Base-by-base conservation (phyloP, 2,797 vertebrate genomes). In the Danio tinwini region DNA sequence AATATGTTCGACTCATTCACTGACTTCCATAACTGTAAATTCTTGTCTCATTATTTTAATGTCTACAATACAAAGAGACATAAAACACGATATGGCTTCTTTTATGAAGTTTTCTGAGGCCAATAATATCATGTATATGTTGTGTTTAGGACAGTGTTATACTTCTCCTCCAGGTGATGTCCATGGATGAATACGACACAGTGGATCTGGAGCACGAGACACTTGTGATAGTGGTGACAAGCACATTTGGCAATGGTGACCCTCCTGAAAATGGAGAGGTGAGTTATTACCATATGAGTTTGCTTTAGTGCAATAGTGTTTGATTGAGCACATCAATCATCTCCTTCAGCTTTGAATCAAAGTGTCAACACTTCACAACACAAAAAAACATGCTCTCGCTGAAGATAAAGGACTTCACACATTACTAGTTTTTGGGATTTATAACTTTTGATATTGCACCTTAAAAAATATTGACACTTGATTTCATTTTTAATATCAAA, bases 261-360 rank as follows among this genome's bases (percentile, higher is more conserved):
- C 96, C 97, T 0, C 97, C 97, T 1, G 97, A 99, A 90, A 98
- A 99, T 0, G 97, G 97, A 83, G 97, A 99, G 95, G 97, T 98
- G 90, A 62, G 72, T 13, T 50, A 49, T 1, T 45, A 1, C 45
- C 45, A 49, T 7, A 39, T 10, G 45, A 44, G 56, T 78, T 21
- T 50, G 52, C 39, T 70, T 67, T 62, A 45, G 42, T 50, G 52
- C 53, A 12, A 50, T 47, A 61, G 56, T 61, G 40, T 78, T 65
- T 49, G 10, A 50, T 58, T 42, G 50, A 70, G 64, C 39, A 78
- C 76, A 58, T 59, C 65, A 72, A 39, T 64, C 59, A 62, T 19
- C 42, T 52, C n/a, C 12, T 53, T 56, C 61, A 45, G 58, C 45
- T 50, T 63, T 79, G 53, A 73, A 73, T 59, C 70, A 29, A 61